A percentile compares a stretch with the other conserved stretches of the same genome.
Evolutionary conservation across 1,140 invertebrate species (phyloP).

Genomic region (Sarcophaga peregrina): DNA sequence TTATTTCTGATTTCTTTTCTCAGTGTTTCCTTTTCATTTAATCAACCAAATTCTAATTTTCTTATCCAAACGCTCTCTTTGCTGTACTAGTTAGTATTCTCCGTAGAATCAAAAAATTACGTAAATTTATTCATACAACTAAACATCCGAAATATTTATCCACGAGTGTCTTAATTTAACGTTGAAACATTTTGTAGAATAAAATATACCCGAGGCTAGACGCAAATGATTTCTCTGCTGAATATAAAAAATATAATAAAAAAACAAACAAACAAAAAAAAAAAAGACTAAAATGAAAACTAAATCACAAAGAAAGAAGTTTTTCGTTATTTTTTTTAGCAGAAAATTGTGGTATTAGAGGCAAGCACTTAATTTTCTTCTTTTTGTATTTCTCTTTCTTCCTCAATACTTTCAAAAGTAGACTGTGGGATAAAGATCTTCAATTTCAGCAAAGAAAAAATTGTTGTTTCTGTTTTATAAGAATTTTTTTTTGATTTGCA

Average conservation of each 20-base stretch:
- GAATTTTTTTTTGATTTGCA: too few relatives aligned
- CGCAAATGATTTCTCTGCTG: neutral
- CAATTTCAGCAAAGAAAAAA: neutral
- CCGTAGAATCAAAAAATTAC: neutral
- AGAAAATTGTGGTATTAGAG: slow-evolving; percentile 28
- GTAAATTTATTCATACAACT: slow-evolving; percentile 1
- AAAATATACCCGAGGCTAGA: slow-evolving; percentile 32
- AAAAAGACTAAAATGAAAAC: slow-evolving; percentile 8
- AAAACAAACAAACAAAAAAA: neutral
- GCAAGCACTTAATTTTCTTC: slow-evolving; percentile 29
- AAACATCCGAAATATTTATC: neutral
- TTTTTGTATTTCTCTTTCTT: neutral
- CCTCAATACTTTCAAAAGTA: neutral
- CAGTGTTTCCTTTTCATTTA: neutral
- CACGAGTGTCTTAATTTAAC: slow-evolving; percentile 33
- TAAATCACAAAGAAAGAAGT: neutral
- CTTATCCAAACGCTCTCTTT: neutral
- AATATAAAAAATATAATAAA: neutral
- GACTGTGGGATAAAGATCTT: slow-evolving; percentile 15
- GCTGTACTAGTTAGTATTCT: neutral
- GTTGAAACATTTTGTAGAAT: neutral
- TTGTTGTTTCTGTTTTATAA: too few relatives aligned
- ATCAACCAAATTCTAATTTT: slow-evolving; percentile 29
- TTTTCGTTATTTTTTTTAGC: neutral
- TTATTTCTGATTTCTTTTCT: neutral